Evolutionary conservation across 2,888 invertebrate species (phyloP).

Genomic region (Metalampra italica): DNA sequence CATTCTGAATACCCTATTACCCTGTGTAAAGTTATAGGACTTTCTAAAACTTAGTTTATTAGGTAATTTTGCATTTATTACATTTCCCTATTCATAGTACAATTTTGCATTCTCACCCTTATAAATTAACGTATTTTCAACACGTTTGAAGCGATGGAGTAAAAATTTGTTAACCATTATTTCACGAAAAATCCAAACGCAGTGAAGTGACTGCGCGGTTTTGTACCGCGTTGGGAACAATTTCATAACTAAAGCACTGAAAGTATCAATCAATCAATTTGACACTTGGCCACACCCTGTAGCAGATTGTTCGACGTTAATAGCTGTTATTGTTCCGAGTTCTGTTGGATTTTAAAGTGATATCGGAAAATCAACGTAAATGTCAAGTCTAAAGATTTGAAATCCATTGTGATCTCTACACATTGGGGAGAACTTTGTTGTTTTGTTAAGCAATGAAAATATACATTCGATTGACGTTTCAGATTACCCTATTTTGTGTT

Average conservation of each 20-base stretch:
- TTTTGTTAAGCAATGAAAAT: too few species aligned
- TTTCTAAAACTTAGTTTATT: too few species aligned
- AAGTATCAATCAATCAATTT: conserved; percentile 3
- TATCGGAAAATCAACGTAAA: neutral
- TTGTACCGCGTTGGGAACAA: neutral
- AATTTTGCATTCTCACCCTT: neutral
- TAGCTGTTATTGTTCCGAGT: neutral
- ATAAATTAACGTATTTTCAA: neutral
- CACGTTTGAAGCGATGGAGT: neutral
- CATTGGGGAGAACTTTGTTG: too few species aligned
- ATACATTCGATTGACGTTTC: too few species aligned
- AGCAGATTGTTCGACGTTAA: neutral
- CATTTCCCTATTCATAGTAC: neutral
- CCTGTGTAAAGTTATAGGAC: too few species aligned
- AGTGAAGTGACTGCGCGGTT: neutral
- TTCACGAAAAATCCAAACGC: neutral
- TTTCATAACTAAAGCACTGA: neutral
- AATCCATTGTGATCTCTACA: too few species aligned
- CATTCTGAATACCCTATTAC: too few species aligned
- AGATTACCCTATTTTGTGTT: too few species aligned
- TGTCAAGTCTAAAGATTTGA: neutral
- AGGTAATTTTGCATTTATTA: too few species aligned
- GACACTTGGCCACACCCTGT: neutral
- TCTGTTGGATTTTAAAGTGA: neutral
- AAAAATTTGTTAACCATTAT: neutral